phyloP scores from a whole-genome alignment of 2,888 invertebrate species.

The Thelaira solivaga region DNA sequence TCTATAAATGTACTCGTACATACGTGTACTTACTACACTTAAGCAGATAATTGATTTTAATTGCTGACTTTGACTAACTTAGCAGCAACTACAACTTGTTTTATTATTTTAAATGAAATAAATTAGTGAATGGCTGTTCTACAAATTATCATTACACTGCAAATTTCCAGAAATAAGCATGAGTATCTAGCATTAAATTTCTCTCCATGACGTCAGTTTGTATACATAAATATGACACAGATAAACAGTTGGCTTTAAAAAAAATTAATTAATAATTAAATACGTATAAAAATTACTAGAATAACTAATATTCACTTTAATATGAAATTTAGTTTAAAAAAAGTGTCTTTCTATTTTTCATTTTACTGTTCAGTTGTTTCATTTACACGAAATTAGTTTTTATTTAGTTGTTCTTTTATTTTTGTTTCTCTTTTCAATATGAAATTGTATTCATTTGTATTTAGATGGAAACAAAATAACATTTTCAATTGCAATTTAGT shows the following conservation, averaged over 20 bases:
- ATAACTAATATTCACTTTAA: background rate
- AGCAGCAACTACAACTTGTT: background rate
- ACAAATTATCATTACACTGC: background rate
- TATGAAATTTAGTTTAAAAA: conserved; percentile 1
- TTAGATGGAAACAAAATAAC: background rate
- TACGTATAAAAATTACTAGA: background rate
- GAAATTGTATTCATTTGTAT: conserved; percentile 1
- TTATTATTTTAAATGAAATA: background rate
- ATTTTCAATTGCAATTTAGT: conserved; percentile 31
- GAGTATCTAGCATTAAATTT: no score
- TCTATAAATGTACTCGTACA: no score
- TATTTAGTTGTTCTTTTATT: background rate
- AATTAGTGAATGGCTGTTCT: background rate
- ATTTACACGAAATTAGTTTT: conserved; percentile 42
- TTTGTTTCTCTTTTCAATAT: background rate
- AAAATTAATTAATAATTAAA: no score
- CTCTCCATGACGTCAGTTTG: conserved; percentile 22
- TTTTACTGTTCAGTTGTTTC: background rate
- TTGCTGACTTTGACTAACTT: background rate
- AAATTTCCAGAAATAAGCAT: background rate
- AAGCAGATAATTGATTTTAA: background rate
- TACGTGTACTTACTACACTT: no score
- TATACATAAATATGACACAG: conserved; percentile 13
- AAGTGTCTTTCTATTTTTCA: background rate
- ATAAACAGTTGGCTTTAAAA: background rate